These are phyloP conservation scores for Trachelus iudaicus DNA, from an alignment of 2,888 invertebrate species.

Conservation along the genomic window DNA sequence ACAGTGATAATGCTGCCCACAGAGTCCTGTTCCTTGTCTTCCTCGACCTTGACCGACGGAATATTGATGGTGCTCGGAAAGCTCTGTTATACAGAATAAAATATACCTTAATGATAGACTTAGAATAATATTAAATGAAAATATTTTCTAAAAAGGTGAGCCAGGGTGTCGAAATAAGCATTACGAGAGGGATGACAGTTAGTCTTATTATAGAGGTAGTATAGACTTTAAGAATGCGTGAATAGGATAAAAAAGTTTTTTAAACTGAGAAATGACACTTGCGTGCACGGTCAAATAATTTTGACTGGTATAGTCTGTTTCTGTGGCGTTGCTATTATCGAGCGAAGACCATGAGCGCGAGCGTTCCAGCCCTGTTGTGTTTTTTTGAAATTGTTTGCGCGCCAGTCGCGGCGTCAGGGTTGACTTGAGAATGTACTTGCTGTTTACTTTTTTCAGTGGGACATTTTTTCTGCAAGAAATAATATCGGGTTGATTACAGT, in stretches of 20 bases:
- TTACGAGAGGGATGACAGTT: neutral
- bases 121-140: neutral
- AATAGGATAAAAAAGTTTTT: neutral
- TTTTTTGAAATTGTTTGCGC: slow-evolving; percentile 76
- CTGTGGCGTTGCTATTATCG: slow-evolving; percentile 69
- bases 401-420: slow-evolving; percentile 83
- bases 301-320: slow-evolving; percentile 72
- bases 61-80: slow-evolving; percentile 74
- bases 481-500: neutral
- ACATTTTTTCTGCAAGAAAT: slow-evolving; percentile 73
- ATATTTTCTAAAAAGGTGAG: neutral
- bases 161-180: neutral
- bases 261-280: slow-evolving; percentile 51
- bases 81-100: slow-evolving; percentile 66
- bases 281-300: slow-evolving; percentile 83
- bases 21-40: slow-evolving; percentile 68
- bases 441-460: slow-evolving; percentile 79
- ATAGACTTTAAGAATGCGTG: neutral
- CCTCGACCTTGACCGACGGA: slow-evolving; percentile 78
- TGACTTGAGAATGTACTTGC: slow-evolving; percentile 86
- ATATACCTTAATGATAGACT: slow-evolving; percentile 19
- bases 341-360: slow-evolving; percentile 81
- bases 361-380: slow-evolving; percentile 73
- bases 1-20: slow-evolving; percentile 56
- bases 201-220: neutral